Conservation (phyloP, 35 echinoderm and acorn worm species). For the Eucidaris tribuloides region DNA sequence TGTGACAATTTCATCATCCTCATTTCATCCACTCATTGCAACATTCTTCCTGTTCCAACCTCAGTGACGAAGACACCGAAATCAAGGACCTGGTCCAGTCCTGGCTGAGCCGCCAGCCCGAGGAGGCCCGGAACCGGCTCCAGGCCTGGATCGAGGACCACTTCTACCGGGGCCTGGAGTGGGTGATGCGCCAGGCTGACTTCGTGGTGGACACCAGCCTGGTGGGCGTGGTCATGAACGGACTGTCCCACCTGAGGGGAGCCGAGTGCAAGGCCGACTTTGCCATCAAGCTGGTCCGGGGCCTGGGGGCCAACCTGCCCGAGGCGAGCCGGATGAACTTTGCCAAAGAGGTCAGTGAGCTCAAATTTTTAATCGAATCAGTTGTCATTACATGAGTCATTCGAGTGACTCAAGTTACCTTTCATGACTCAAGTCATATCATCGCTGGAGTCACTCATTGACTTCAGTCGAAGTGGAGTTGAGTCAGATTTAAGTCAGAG, state of each 20-base stretch:
- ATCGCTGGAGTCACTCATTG: no score
- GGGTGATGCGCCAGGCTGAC: conserved; percentile 75
- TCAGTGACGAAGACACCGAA: conserved; percentile 97
- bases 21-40: no score
- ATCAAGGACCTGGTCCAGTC: conserved; percentile 83
- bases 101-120: conserved; percentile 85
- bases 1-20: no score
- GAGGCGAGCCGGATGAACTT: conserved; percentile 64
- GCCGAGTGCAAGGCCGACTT: conserved; percentile 68
- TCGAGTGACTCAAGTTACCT: no score
- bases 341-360: conserved; percentile 87
- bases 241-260: conserved; percentile 70
- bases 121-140: conserved; percentile 59
- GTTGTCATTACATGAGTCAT: no score
- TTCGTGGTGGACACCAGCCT: conserved; percentile 92
- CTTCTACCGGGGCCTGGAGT: conserved; percentile 78
- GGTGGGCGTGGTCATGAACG: conserved; percentile 97
- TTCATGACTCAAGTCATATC: no score
- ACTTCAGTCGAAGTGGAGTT: no score
- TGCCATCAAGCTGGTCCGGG: conserved; percentile 78
- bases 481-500: no score
- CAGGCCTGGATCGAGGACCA: conserved; percentile 80
- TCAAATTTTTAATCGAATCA: no score
- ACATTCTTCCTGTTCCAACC: not conserved
- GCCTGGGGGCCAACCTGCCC: conserved; percentile 80